Base-by-base conservation (phyloP, 1,140 invertebrate genomes). In the Drosophila micromelanica region DNA sequence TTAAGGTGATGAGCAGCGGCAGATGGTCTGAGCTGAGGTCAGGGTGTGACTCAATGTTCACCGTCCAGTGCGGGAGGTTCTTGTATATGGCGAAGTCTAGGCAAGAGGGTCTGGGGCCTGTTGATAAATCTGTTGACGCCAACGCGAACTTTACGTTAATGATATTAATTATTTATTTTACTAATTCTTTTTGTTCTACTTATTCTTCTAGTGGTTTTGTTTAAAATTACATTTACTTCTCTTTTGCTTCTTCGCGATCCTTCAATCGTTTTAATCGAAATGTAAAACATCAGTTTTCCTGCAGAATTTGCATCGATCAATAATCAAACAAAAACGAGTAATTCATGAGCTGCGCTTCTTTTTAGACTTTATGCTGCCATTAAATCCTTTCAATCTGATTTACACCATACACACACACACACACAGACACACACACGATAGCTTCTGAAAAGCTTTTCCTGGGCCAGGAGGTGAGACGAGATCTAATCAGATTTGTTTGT, bases 371-470 rank as follows among this genome's bases (percentile, higher is more conserved):
- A 35, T 49, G 23, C 15, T 35, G 11, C 35, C 35, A 59, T 37
- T 32, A 51, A 43, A 60, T 48, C 43, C 37, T 37, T 55, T 63
- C 45, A 64, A 64, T 56, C 56, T 49, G 27, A n/a, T 37, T 30
- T 38, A 13, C 51, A 59, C 63, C 38, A 32, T 17, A 2, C 17
- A 9, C 52, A 40, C 37, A 42, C 17, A 13, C 46, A 13, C 46
- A 27, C 45, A 7, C 2, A 17, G 3, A 43, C 43, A 43, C 7
- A 1, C 15, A 45, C 17, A 45, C 15, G 8, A 6, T 35, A 35
- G 9, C 45, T 23, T 11, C 40, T 30, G 15, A 45, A 12, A 12
- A 23, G 51, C 51, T 37, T 37, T 15, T 54, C 51, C 51, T 54
- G 35, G 35, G 2, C 35, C 15, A 32, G 27, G 20, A 57, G 40